A percentile compares a stretch with the other conserved stretches of the same genome.
These are phyloP conservation scores for Ptiloglossa arizonensis DNA, from an alignment of 1,140 invertebrate genomes.

Conservation along the genomic window DNA sequence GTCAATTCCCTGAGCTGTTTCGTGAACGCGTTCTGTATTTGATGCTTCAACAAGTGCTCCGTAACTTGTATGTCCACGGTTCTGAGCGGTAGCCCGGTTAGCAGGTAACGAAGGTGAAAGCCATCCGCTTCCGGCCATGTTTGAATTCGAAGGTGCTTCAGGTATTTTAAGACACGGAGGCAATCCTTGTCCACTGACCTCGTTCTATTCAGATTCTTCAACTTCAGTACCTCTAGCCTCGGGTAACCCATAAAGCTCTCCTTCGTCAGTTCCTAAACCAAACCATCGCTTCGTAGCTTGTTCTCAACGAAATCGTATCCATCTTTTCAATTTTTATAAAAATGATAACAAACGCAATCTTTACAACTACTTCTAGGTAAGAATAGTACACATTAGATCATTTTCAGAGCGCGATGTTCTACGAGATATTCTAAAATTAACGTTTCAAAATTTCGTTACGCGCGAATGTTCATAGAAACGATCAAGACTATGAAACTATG, in stretches of 20 bases:
- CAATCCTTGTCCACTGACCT: slow-evolving; percentile 85
- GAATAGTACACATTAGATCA: too few species aligned
- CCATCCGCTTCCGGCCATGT: slow-evolving; percentile 86
- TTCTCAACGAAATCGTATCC: too few species aligned
- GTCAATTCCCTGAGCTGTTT: slow-evolving; percentile 90
- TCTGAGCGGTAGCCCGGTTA: slow-evolving; percentile 84
- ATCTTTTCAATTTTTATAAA: too few species aligned
- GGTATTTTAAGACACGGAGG: slow-evolving; percentile 84
- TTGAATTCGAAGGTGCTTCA: slow-evolving; percentile 85
- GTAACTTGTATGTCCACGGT: slow-evolving; percentile 87
- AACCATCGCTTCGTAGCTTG: slow-evolving; percentile 49
- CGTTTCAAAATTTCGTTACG: too few species aligned
- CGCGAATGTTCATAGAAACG: too few species aligned
- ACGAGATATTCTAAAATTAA: too few species aligned
- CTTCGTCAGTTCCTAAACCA: slow-evolving; percentile 83
- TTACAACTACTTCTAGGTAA: too few species aligned
- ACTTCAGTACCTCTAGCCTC: slow-evolving; percentile 79
- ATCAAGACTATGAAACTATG: neutral
- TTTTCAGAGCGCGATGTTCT: too few species aligned
- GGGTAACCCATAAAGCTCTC: slow-evolving; percentile 80
- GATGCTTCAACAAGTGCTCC: slow-evolving; percentile 86
- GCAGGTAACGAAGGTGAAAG: slow-evolving; percentile 84
- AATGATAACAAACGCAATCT: too few species aligned
- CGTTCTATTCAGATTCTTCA: slow-evolving; percentile 78
- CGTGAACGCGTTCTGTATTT: slow-evolving; percentile 87